A percentile compares a stretch with the other conserved stretches of the same genome.
Conservation (phyloP, 1,140 invertebrate genomes). For the Brachionus rubens region DNA sequence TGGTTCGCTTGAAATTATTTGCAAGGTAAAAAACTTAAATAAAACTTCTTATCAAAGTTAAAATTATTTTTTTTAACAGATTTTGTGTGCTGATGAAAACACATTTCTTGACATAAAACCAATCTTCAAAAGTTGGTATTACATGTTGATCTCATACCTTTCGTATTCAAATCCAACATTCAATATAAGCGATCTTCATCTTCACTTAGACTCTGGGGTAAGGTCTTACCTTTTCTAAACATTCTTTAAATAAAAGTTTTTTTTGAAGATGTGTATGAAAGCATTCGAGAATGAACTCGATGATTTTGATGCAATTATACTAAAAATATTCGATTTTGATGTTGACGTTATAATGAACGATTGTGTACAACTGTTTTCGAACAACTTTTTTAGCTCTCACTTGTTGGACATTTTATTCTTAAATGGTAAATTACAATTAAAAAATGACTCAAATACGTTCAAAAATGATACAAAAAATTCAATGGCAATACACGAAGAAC, state of each 20-base stretch:
- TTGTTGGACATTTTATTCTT: conserved; percentile 28
- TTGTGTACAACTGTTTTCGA: background rate
- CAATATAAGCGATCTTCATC: conserved; percentile 37
- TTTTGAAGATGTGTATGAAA: background rate
- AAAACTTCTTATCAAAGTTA: background rate
- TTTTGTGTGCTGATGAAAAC: conserved; percentile 33
- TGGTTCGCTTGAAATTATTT: background rate
- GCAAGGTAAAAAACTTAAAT: conserved; percentile 13
- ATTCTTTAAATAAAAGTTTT: background rate
- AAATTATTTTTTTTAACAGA: background rate
- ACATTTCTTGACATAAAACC: conserved; percentile 33
- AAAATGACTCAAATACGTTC: background rate
- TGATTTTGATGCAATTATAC: background rate
- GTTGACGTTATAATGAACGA: background rate
- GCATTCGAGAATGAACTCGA: conserved; percentile 17
- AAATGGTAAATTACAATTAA: conserved; percentile 42
- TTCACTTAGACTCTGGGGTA: background rate
- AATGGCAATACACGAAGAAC: background rate
- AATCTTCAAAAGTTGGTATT: conserved; percentile 35
- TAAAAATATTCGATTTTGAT: conserved; percentile 33
- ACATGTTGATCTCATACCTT: conserved; percentile 40
- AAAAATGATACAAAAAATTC: background rate
- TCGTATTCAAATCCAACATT: conserved; percentile 43
- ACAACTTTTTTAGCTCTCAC: conserved; percentile 37
- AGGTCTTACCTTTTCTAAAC: background rate